Conservation (phyloP, 2,113 vertebrate genomes). For the Pituophis catenifer region DNA sequence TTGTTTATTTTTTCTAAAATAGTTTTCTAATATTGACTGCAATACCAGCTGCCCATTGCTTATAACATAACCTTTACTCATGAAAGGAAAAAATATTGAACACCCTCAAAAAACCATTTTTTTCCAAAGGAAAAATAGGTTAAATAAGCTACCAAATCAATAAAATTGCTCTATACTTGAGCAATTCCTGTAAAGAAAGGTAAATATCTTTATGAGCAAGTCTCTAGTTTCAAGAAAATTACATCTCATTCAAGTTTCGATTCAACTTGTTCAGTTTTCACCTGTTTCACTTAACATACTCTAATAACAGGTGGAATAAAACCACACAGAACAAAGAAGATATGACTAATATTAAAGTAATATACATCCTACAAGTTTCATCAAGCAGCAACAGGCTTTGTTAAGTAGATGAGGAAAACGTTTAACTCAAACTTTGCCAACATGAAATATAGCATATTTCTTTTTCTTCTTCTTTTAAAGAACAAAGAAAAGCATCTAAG, state of each 20-base stretch:
- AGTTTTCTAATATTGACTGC: not conserved
- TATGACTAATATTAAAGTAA: constrained; percentile 65
- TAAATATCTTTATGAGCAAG: constrained; percentile 26
- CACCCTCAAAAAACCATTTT: not conserved
- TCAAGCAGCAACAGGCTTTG: constrained; percentile 64
- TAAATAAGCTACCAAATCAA: not conserved
- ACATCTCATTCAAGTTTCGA: constrained; percentile 72
- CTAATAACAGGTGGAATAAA: constrained; percentile 78
- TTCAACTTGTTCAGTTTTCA: constrained; percentile 71
- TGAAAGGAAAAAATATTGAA: not conserved
- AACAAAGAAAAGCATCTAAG: not conserved
- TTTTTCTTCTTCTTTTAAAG: constrained; percentile 47
- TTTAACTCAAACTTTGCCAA: constrained; percentile 57
- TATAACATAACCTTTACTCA: not conserved
- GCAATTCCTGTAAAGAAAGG: constrained; percentile 1
- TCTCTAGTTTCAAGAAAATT: constrained; percentile 65
- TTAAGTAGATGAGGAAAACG: constrained; percentile 64
- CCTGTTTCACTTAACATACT: constrained; percentile 74
- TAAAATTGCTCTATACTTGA: not conserved
- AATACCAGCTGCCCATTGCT: not conserved
- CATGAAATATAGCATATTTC: constrained; percentile 40
- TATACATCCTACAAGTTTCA: constrained; percentile 68
- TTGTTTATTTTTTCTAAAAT: not conserved
- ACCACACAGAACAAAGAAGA: constrained; percentile 74
- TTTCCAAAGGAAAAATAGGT: not conserved